A percentile compares a stretch with the other conserved stretches of the same genome.
Evolutionary conservation across 2,888 invertebrate genomes (phyloP).

Genomic region (Lissonota sp.): DNA sequence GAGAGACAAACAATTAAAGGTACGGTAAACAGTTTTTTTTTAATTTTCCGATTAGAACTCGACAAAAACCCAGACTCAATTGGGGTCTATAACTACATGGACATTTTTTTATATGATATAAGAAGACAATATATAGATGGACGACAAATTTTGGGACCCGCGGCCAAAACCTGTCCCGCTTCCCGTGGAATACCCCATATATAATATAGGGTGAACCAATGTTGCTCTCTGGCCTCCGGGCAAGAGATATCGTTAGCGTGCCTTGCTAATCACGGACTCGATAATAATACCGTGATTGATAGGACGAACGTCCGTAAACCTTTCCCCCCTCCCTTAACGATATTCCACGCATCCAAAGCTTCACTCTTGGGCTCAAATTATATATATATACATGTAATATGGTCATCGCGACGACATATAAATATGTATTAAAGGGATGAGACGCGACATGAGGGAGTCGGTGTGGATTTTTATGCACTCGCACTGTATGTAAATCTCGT

Average conservation of each 20-base stretch:
- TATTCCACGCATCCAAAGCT: constrained; percentile 38
- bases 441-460: constrained; percentile 70
- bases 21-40: too few species aligned
- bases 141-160: too few species aligned
- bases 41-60: too few species aligned
- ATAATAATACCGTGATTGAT: constrained; percentile 84
- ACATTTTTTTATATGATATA: too few species aligned
- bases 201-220: constrained; percentile 68
- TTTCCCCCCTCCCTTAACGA: constrained; percentile 40
- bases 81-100: too few species aligned
- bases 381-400: not conserved
- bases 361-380: too few species aligned
- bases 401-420: constrained; percentile 68
- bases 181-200: not conserved
- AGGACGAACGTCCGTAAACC: constrained; percentile 79
- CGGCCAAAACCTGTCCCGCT: too few species aligned
- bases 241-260: constrained; percentile 83
- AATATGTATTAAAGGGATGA: constrained; percentile 76
- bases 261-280: constrained; percentile 83
- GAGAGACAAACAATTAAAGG: too few species aligned
- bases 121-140: too few species aligned
- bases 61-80: too few species aligned
- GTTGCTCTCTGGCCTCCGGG: constrained; percentile 74
- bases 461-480: constrained; percentile 72
- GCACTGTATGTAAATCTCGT: constrained; percentile 52